Evolutionary conservation across 1,140 invertebrate species (phyloP).

Genomic region (Galleria mellonella): DNA sequence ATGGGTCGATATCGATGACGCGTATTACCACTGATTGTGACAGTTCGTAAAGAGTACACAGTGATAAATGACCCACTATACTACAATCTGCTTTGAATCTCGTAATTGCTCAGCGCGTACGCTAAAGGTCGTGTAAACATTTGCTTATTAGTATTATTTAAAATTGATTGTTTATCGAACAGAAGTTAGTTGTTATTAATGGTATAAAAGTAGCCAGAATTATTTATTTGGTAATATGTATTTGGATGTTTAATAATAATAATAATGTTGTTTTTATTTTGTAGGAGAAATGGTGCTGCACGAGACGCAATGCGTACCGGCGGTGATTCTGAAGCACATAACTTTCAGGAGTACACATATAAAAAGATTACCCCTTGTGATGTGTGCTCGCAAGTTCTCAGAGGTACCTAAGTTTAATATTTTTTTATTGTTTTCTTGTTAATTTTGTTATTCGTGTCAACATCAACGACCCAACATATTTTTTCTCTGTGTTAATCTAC

Average conservation of each 20-base stretch:
- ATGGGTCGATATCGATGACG: slow-evolving; percentile 47
- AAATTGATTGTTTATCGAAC: slow-evolving; percentile 13
- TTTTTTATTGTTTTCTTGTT: no score
- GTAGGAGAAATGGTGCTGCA: slow-evolving; percentile 84
- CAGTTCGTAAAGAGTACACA: slow-evolving; percentile 20
- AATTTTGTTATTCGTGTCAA: no score
- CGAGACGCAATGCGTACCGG: slow-evolving; percentile 75
- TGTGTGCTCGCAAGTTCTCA: slow-evolving; percentile 92
- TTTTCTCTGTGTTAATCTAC: no score
- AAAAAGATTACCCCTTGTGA: slow-evolving; percentile 97
- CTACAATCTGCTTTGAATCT: slow-evolving; percentile 13
- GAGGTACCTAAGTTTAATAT: slow-evolving; percentile 78
- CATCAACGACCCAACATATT: no score
- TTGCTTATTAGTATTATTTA: slow-evolving; percentile 4
- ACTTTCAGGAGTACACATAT: slow-evolving; percentile 95
- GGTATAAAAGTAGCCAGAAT: slow-evolving; percentile 4
- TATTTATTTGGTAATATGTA: neutral
- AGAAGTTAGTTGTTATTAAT: neutral
- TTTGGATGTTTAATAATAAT: neutral
- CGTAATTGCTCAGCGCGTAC: slow-evolving; percentile 8
- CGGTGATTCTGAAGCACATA: slow-evolving; percentile 81
- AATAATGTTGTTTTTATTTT: slow-evolving; percentile 24
- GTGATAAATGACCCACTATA: slow-evolving; percentile 36
- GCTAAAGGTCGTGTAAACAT: slow-evolving; percentile 9
- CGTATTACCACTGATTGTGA: slow-evolving; percentile 23